These are phyloP conservation scores for Saccopteryx leptura DNA, from an alignment of 2,113 vertebrate genomes.

Conservation along the genomic window DNA sequence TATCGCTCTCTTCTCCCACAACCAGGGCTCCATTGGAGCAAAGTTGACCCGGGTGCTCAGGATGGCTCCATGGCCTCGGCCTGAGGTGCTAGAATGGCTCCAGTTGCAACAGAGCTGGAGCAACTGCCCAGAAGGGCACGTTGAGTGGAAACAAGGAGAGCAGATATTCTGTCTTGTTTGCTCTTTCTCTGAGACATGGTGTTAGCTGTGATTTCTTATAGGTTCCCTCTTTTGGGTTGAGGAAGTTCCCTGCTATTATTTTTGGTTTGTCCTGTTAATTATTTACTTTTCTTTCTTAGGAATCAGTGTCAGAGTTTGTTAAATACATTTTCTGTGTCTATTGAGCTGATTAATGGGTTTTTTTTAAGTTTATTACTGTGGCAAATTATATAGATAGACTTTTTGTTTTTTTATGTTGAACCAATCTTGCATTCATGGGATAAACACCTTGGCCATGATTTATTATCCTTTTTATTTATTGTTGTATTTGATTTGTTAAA, in stretches of 20 bases:
- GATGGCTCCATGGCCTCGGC: too few species aligned
- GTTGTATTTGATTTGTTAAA: background rate
- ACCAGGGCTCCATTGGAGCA: too few species aligned
- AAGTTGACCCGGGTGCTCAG: too few species aligned
- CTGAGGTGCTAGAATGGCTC: too few species aligned
- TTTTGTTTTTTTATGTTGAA: slow-evolving; percentile 3
- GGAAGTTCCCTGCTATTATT: background rate
- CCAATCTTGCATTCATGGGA: background rate
- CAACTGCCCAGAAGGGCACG: too few species aligned
- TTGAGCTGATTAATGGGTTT: background rate
- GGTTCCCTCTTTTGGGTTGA: background rate
- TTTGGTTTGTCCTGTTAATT: background rate
- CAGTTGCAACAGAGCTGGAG: too few species aligned
- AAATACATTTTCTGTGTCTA: background rate
- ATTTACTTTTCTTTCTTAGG: background rate
- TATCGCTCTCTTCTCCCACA: too few species aligned
- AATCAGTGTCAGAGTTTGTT: background rate
- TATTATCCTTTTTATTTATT: background rate
- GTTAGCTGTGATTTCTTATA: background rate
- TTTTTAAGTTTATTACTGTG: background rate
- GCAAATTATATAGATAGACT: background rate
- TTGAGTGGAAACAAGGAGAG: background rate
- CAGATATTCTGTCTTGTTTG: background rate
- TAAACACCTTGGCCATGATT: background rate
- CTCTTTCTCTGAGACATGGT: background rate